Base-by-base conservation (phyloP, 2,888 invertebrate genomes). In the Archaeoteleia sp. region DNA sequence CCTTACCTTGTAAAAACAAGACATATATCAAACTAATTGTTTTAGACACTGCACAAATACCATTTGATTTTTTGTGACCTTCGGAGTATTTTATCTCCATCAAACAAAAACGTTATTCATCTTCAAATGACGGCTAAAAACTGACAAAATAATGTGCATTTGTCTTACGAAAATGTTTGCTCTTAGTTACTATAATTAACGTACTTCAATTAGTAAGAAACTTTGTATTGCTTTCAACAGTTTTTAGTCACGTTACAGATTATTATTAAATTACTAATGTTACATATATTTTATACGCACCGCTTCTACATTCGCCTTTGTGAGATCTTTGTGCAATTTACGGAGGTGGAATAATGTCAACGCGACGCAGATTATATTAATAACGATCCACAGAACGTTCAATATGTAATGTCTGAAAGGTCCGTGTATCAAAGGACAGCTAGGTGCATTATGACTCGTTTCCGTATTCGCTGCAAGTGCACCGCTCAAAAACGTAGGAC, bases 331-430 rank as follows among this genome's bases (percentile, higher is more conserved):
- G 86, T 94, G 93, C 70, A 96, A 90, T 82, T 92, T 92, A 83
- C 91, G 89, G 76, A 96, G 90, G 85, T 95, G 95, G 86, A 93
- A 92, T 69, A 93, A 89, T 54, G 95, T 95, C 70, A 95, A 88
- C 45, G 91, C 89, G 46, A 95, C 92, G 86, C 95, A 95, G 77
- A 95, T 92, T 65, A 94, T 89, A 86, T 96, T 85, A 78, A 95
- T 93, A 72, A 93, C 90, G 76, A 95, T 95, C 96, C 95, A 96
- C 30, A 96, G 88, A 48, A 94, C 92, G 86, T 95, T 95, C 74
- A 96, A 91, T 65, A 96, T 94, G 86, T 95, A 95, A 87, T 95
- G 95, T 70, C 95, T 89, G 78, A 94, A 93, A 58, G 95, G 94
- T 15, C 95, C 95, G 83, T 95, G 92, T 45, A 94, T 93, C 74